These are phyloP conservation scores for Acanthopleura granulata DNA, from an alignment of 2,888 invertebrate species.

Conservation along the genomic window DNA sequence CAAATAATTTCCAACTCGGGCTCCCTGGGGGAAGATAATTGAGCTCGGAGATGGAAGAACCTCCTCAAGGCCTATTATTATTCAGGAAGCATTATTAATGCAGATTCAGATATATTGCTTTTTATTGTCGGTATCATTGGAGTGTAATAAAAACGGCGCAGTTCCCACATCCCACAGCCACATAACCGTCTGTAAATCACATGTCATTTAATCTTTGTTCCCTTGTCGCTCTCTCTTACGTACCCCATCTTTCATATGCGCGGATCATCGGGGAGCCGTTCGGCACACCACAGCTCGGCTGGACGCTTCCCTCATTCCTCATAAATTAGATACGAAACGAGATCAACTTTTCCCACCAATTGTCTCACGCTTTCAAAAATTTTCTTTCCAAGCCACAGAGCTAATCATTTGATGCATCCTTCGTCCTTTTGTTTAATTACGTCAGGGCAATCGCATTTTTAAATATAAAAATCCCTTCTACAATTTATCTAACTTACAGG, in stretches of 20 bases:
- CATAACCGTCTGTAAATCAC: background rate
- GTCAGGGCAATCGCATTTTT: too few relatives aligned
- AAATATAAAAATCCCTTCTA: too few relatives aligned
- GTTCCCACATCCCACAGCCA: background rate
- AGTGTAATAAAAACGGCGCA: constrained; percentile 2
- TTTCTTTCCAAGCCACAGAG: too few relatives aligned
- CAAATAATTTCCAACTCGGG: background rate
- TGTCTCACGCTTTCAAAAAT: too few relatives aligned
- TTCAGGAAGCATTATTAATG: constrained; percentile 1
- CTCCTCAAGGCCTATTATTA: background rate
- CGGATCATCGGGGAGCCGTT: too few relatives aligned
- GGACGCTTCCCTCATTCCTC: too few relatives aligned
- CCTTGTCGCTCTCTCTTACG: background rate
- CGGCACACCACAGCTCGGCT: too few relatives aligned
- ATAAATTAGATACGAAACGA: too few relatives aligned
- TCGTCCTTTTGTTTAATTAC: too few relatives aligned
- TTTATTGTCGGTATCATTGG: background rate
- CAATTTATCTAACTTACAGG: too few relatives aligned
- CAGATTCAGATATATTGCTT: constrained; percentile 8
- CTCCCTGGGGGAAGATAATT: constrained; percentile 2
- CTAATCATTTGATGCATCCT: too few relatives aligned
- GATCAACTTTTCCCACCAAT: too few relatives aligned
- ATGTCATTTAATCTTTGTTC: constrained; percentile 10
- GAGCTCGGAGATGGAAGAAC: background rate
- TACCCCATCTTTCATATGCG: background rate